Evolutionary conservation across 1,140 invertebrate genomes (phyloP).

Genomic region (Ooceraea biroi): DNA sequence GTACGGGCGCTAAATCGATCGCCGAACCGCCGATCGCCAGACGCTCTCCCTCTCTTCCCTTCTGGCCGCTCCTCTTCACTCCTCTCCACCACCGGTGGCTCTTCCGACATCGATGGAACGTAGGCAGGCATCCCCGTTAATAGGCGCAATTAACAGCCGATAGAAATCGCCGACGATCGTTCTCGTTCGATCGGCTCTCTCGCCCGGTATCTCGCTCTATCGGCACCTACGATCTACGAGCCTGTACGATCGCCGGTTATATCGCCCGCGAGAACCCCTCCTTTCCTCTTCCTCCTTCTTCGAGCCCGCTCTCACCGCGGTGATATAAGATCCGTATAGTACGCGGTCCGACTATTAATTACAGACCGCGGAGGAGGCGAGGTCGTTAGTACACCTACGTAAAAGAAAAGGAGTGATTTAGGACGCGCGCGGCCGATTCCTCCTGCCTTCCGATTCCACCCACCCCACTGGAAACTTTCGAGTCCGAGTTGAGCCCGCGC

Average conservation of each 20-base stretch:
- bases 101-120: conserved; percentile 37
- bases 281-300: too few species aligned
- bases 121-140: conserved; percentile 60
- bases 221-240: conserved; percentile 35
- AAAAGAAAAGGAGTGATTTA: conserved; percentile 76
- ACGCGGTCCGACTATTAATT: conserved; percentile 74
- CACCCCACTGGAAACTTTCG: conserved; percentile 37
- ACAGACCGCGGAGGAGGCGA: conserved; percentile 72
- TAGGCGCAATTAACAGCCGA: conserved; percentile 73
- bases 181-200: conserved; percentile 34
- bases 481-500: conserved; percentile 43
- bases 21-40: neutral
- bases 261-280: conserved; percentile 22
- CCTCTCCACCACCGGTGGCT: neutral
- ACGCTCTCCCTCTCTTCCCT: neutral
- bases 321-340: conserved; percentile 69
- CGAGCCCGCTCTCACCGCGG: conserved; percentile 9
- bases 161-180: conserved; percentile 54
- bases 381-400: conserved; percentile 77
- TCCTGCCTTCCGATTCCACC: neutral
- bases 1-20: conserved; percentile 62
- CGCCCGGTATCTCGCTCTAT: conserved; percentile 8
- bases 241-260: conserved; percentile 49
- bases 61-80: too few species aligned
- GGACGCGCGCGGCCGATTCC: conserved; percentile 49